Evolutionary conservation across 1,140 invertebrate species (phyloP), one percentile per base, ranked within the genome.

Genomic region (Drosophila athabasca): DNA sequence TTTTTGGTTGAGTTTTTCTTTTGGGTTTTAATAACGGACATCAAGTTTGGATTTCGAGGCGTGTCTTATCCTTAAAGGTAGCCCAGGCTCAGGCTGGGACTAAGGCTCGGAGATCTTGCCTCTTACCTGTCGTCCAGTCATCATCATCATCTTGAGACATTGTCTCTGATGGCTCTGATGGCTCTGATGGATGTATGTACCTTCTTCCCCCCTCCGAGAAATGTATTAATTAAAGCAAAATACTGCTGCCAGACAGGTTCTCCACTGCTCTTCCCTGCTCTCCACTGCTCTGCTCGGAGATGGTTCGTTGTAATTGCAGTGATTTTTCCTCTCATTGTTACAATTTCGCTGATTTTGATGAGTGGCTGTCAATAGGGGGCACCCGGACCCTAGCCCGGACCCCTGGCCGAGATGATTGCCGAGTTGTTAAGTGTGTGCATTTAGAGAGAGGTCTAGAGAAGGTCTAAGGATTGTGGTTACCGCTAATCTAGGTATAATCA

Each of bases 151-250:
- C 41, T 45, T 52, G 76, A 79, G 70, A 70, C 54, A 77, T 65
- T 77, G 73, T 73, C 64, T 50, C 54, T 57, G 59, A 53, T 24
- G 31, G 17, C 55, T 45, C 39, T 7, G 17, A 19, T 19, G 17
- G 17, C 55, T 45, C 39, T 7, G 17, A 19, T 19, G 17, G n/a
- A n/a, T n/a, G n/a, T n/a, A 19, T 19, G 17, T 19, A 19, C 17
- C 17, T 19, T 19, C 29, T 5, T 13, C 15, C 13, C 62, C 31
- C 3, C 15, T 9, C 50, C 43, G n/a, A 59, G 46, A 79, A 83
- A 88, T 88, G 65, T 79, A 88, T 88, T 88, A 88, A 88, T 88
- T 88, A 89, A 89, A 69, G 55, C 62, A 49, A 55, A 76, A 22
- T 62, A 55, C 11, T 15, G 35, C 22, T 61, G 31, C 50, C 55